Percentiles rank a stretch among this genome's conserved stretches.
Conservation (phyloP, 2,888 invertebrate genomes). For the Acanthopleura granulata region DNA sequence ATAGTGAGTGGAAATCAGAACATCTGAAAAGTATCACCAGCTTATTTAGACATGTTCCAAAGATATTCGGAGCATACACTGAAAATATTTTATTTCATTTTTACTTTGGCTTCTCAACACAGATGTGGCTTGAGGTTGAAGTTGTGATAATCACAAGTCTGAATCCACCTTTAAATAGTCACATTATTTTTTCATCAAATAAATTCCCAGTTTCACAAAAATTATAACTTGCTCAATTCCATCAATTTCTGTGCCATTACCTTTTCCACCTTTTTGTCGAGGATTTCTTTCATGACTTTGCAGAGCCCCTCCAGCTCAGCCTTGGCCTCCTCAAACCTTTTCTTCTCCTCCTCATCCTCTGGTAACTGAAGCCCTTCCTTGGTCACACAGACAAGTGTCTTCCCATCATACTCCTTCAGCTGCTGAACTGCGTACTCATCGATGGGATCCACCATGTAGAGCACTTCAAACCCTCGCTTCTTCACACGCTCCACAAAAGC, state of each 20-base stretch:
- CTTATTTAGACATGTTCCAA: no score
- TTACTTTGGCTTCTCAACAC: no score
- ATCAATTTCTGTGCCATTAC: conserved; percentile 34
- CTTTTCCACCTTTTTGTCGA: conserved; percentile 98
- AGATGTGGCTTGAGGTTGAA: no score
- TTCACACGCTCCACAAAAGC: conserved; percentile 98
- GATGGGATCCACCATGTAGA: conserved; percentile 99
- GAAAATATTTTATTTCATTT: no score
- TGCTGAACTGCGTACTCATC: conserved; percentile 99
- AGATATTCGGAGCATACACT: no score
- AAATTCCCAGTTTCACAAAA: no score
- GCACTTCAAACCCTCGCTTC: conserved; percentile 93
- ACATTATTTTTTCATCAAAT: no score
- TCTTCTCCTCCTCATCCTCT: conserved; percentile 97
- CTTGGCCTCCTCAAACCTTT: conserved; percentile 93
- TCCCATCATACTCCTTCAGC: conserved; percentile 96
- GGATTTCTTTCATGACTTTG: conserved; percentile 89
- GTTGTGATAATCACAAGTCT: no score
- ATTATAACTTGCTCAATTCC: no score
- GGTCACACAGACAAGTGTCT: conserved; percentile 94
- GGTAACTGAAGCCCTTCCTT: conserved; percentile 98
- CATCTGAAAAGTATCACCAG: no score
- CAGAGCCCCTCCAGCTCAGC: conserved; percentile 83
- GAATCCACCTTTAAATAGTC: no score
- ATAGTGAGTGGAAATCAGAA: no score